Evolutionary conservation across 1,140 invertebrate species (phyloP).

Genomic region (Colletes gigas): DNA sequence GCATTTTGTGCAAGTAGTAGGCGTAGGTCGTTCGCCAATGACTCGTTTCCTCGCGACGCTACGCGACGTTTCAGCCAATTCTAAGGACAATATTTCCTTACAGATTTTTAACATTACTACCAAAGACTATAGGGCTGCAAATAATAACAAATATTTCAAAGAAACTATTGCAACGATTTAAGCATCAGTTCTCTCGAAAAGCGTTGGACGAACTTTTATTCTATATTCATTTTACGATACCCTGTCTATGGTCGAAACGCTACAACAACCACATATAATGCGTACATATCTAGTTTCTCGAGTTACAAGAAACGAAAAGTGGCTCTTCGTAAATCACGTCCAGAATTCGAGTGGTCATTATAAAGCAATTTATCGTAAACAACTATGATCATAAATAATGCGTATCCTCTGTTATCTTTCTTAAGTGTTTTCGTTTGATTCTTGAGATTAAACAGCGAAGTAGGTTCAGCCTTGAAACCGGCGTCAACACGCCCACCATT

Average conservation of each 20-base stretch:
- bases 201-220: too few relatives aligned
- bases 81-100: not conserved
- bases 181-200: too few relatives aligned
- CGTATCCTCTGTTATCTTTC: constrained; percentile 15
- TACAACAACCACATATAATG: too few relatives aligned
- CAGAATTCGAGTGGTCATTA: not conserved
- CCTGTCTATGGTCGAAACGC: too few relatives aligned
- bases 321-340: not conserved
- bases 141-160: too few relatives aligned
- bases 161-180: too few relatives aligned
- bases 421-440: not conserved
- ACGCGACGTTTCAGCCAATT: constrained; percentile 1
- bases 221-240: too few relatives aligned
- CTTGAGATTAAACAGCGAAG: constrained; percentile 43
- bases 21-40: constrained; percentile 63
- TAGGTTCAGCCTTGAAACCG: not conserved
- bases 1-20: constrained; percentile 61
- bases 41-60: constrained; percentile 49
- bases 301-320: not conserved
- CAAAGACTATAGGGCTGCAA: too few relatives aligned
- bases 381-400: constrained; percentile 46
- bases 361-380: constrained; percentile 36
- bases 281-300: too few relatives aligned
- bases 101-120: too few relatives aligned
- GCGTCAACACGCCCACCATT: not conserved